Evolutionary conservation across 2,888 invertebrate species (phyloP), one percentile per base, ranked within the genome.

Genomic region (Orchesellides sinensis): DNA sequence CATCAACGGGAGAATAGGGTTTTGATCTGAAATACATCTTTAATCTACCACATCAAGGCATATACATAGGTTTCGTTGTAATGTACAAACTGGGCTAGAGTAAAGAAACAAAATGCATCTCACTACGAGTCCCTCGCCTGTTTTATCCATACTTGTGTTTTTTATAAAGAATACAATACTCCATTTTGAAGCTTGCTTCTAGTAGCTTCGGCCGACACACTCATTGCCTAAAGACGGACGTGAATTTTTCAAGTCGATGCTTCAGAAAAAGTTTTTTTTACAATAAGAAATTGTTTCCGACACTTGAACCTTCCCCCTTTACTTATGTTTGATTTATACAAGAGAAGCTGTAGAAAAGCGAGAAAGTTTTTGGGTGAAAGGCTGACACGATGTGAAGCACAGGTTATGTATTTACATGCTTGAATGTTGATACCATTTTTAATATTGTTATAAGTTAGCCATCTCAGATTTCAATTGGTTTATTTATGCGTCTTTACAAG

Each of bases 161-260:
- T n/a, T n/a, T n/a, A n/a, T n/a, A n/a, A n/a, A n/a, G n/a, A n/a
- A n/a, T n/a, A n/a, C n/a, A n/a, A 56, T 5, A 32, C n/a, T 32
- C 25, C 10, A 10, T 17, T 5, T 23, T 56, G 0, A 19, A 27
- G 12, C 29, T 19, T 19, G 19, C 52, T 21, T 12, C 2, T 68
- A 29, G 29, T 27, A 47, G 29, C 25, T 2, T 35, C 32, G 3
- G 35, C 35, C 10, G 29, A 45, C 0, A 1, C n/a, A 12, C 29
- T 29, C 27, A 19, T n/a, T 69, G 12, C 23, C 25, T 8, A 40
- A n/a, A 40, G 40, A 2, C 54, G 25, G 23, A 54, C 21, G 45
- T 32, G 56, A 56, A 45, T 70, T 70, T 70, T 70, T 45, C 70
- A 70, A 70, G 56, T 59, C 40, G 56, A 59, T 70, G 70, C 56